Conservation (phyloP, 2,797 vertebrate genomes). For the Cuniculus paca region DNA sequence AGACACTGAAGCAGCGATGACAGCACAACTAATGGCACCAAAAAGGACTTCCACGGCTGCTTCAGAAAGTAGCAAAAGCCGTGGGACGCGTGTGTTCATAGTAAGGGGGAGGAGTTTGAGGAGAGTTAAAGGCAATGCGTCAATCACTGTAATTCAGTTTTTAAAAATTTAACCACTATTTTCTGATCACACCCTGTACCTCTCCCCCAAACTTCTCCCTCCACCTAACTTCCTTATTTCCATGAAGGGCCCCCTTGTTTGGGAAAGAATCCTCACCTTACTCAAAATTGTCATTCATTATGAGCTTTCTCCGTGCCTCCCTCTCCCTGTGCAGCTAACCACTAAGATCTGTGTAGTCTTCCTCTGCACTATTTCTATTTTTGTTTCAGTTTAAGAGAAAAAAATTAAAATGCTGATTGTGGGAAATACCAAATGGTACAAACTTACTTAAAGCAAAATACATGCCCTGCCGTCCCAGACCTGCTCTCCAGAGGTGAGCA, state of each 20-base stretch:
- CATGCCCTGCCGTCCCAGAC: not conserved
- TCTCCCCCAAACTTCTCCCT: not conserved
- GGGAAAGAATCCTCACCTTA: not conserved
- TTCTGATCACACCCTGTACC: not conserved
- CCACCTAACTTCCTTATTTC: not conserved
- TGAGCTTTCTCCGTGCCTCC: not conserved
- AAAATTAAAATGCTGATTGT: not conserved
- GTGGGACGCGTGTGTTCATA: not conserved
- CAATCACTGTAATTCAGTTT: not conserved
- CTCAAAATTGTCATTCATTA: not conserved
- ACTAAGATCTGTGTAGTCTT: not conserved
- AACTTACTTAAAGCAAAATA: not conserved
- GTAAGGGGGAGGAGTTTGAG: not conserved
- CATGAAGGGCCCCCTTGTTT: not conserved
- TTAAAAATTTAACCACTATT: not conserved
- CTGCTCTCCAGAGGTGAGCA: not conserved
- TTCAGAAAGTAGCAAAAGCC: not conserved
- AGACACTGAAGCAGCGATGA: not conserved
- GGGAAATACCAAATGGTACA: not conserved
- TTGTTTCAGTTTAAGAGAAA: slow-evolving; percentile 17
- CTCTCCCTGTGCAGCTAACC: not conserved
- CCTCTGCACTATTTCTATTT: not conserved
- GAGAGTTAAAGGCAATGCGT: not conserved
- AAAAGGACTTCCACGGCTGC: not conserved
- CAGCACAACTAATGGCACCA: not conserved